Conservation (phyloP, 2,797 vertebrate genomes). For the Diplodus puntazzo region DNA sequence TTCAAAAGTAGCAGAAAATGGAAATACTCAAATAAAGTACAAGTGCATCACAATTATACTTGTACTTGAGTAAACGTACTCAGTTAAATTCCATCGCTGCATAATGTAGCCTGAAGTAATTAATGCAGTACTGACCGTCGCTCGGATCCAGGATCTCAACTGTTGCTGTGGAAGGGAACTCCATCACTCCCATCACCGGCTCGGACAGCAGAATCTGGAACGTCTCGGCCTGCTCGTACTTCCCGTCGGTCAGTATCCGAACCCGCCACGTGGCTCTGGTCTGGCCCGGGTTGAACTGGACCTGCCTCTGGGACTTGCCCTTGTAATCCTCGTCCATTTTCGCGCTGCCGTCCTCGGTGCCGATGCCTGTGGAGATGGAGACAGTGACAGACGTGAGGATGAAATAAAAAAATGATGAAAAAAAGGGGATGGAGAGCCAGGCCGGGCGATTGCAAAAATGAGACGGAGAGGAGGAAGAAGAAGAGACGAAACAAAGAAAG, state of each 20-base stretch:
- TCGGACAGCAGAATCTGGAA: conserved; percentile 94
- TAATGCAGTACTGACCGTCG: conserved; percentile 88
- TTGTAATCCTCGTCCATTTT: conserved; percentile 92
- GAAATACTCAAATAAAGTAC: background rate
- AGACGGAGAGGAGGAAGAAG: background rate
- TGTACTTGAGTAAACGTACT: background rate
- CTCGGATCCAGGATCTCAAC: conserved; percentile 94
- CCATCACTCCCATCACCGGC: conserved; percentile 93
- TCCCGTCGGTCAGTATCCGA: conserved; percentile 87
- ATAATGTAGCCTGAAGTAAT: too few relatives aligned
- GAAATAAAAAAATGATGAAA: background rate
- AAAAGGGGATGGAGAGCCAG: background rate
- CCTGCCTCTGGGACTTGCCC: conserved; percentile 93
- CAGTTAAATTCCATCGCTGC: too few relatives aligned
- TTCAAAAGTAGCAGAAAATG: background rate
- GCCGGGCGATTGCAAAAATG: background rate
- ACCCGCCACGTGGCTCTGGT: conserved; percentile 90
- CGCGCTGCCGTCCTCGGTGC: conserved; percentile 91
- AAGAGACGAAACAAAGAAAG: conserved; percentile 40
- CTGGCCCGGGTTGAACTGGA: conserved; percentile 97
- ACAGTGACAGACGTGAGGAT: background rate
- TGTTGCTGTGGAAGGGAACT: conserved; percentile 86
- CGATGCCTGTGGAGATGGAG: conserved; percentile 85
- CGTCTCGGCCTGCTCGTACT: conserved; percentile 91
- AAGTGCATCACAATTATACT: background rate